Evolutionary conservation across 37 sponge, comb jelly and placozoan species (phyloP).

Genomic region (Dysidea cf. avara): DNA sequence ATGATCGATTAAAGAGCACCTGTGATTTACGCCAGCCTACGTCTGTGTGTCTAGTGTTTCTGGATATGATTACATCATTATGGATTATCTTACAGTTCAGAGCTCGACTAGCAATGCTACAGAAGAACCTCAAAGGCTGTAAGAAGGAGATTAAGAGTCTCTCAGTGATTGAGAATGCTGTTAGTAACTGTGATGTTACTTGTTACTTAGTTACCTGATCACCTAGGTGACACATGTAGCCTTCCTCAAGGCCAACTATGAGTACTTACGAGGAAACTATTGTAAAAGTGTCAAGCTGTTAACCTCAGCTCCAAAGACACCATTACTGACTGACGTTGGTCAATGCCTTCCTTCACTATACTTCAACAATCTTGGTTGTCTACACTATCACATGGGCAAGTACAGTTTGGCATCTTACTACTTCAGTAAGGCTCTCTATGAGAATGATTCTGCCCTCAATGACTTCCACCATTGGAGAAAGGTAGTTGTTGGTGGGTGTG

Average conservation of each 20-base stretch:
- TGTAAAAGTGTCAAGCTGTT: slow-evolving; percentile 76
- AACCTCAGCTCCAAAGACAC: slow-evolving; percentile 78
- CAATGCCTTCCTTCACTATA: slow-evolving; percentile 87
- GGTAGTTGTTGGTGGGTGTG: slow-evolving; percentile 16
- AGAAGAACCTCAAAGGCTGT: slow-evolving; percentile 72
- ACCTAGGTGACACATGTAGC: slow-evolving; percentile 70
- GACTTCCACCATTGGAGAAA: slow-evolving; percentile 77
- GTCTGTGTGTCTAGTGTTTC: no score
- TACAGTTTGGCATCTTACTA: slow-evolving; percentile 86
- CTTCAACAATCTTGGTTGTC: slow-evolving; percentile 95
- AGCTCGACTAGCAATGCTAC: slow-evolving; percentile 66
- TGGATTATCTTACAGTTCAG: slow-evolving; percentile 76
- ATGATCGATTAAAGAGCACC: no score
- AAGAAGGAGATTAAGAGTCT: slow-evolving; percentile 90
- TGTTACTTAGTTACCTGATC: neutral
- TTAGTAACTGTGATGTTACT: slow-evolving; percentile 17
- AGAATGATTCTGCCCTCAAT: slow-evolving; percentile 89
- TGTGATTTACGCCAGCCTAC: no score
- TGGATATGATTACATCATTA: no score
- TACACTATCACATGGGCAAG: slow-evolving; percentile 82
- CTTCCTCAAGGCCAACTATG: slow-evolving; percentile 85
- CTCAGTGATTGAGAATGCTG: slow-evolving; percentile 50
- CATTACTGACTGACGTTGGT: slow-evolving; percentile 71
- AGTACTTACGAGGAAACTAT: slow-evolving; percentile 76
- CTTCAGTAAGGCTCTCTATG: slow-evolving; percentile 88